Evolutionary conservation across 1,140 invertebrate genomes (phyloP).

Genomic region (Pseudomyrmex dendroicus): DNA sequence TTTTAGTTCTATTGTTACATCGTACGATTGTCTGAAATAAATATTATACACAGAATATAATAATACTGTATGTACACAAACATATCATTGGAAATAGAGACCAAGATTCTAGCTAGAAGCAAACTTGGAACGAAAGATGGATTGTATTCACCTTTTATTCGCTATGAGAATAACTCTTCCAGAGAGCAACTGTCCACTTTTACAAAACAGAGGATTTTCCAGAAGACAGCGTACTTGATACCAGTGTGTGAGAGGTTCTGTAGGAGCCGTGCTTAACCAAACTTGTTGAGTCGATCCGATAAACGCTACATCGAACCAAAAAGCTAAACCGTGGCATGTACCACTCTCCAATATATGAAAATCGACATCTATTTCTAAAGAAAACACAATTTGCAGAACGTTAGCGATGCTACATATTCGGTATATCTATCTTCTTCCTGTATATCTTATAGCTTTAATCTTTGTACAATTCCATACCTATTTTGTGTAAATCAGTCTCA

Average conservation of each 20-base stretch:
- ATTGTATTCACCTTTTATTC: conserved; percentile 92
- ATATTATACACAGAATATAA: conserved; percentile 16
- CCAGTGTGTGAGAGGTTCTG: conserved; percentile 99
- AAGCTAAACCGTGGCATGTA: conserved; percentile 98
- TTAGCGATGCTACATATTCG: background rate
- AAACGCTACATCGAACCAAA: conserved; percentile 99
- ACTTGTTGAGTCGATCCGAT: conserved; percentile 95
- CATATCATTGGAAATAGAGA: background rate
- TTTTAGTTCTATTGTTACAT: conserved; percentile 98
- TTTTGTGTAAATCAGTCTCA: conserved; percentile 97
- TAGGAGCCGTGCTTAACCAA: conserved; percentile 99
- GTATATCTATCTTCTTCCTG: background rate
- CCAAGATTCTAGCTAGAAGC: too few species aligned
- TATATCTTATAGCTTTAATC: background rate
- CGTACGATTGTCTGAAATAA: conserved; percentile 95
- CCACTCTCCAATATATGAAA: conserved; percentile 97
- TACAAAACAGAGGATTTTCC: conserved; percentile 96
- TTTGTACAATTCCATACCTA: conserved; percentile 86
- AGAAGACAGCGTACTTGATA: conserved; percentile 99
- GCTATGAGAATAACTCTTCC: conserved; percentile 95
- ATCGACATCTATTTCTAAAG: conserved; percentile 95
- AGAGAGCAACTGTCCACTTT: conserved; percentile 96
- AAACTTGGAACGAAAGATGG: background rate
- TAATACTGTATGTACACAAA: background rate
- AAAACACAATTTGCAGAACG: conserved; percentile 19